Conservation (phyloP, 2,113 vertebrate genomes). For the Genyomyrus donnyi region DNA sequence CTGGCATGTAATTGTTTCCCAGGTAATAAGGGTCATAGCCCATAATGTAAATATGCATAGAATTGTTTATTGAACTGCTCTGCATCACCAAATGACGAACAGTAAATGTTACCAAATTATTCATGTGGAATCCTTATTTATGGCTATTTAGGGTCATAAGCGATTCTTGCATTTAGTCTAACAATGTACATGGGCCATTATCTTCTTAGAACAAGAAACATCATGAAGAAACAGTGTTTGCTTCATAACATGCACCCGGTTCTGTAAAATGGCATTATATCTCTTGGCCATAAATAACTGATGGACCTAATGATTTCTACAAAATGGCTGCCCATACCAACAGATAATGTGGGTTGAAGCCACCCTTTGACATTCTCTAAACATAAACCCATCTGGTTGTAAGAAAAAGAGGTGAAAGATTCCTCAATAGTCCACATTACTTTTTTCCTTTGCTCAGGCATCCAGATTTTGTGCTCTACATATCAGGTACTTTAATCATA, state of each 20-base stretch:
- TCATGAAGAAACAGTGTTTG: not conserved
- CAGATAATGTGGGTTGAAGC: not conserved
- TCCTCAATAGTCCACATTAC: not conserved
- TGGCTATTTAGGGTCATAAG: not conserved
- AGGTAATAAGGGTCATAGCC: slow-evolving; percentile 43
- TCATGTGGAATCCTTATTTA: not conserved
- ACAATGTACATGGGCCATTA: not conserved
- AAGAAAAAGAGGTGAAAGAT: not conserved
- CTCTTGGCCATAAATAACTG: not conserved
- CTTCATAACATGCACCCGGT: not conserved
- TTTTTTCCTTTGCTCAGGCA: not conserved
- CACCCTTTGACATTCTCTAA: not conserved
- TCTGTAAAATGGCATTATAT: not conserved
- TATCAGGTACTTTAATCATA: not conserved
- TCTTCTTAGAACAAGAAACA: not conserved
- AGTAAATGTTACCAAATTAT: not conserved
- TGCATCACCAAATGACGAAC: not conserved
- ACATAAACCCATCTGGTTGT: not conserved
- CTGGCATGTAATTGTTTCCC: slow-evolving; percentile 57
- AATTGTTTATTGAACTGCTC: not conserved
- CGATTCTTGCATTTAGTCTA: not conserved
- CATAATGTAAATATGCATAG: not conserved
- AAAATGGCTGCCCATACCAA: not conserved
- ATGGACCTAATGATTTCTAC: not conserved
- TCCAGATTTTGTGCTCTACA: not conserved